Evolutionary conservation across 2,797 vertebrate genomes (phyloP).

Genomic region (Bovichtus diacanthus): DNA sequence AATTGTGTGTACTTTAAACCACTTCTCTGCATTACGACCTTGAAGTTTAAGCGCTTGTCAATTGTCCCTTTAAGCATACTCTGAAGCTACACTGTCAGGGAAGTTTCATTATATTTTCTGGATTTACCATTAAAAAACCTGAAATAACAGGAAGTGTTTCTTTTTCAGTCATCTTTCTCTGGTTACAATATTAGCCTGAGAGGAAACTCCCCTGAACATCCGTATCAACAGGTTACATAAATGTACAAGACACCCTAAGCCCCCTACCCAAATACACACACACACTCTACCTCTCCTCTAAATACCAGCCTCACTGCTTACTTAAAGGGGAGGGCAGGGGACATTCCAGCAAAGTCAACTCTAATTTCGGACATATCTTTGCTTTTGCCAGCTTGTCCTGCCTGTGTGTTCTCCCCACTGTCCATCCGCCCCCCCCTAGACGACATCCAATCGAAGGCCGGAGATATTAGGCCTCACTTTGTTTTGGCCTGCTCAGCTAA

Average conservation of each 20-base stretch:
- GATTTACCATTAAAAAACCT: background rate
- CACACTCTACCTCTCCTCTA: conserved; percentile 42
- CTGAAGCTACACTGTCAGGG: too few species aligned
- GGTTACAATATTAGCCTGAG: conserved; percentile 15
- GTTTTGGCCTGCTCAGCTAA: conserved; percentile 18
- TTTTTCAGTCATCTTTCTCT: conserved; percentile 5
- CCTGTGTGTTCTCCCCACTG: background rate
- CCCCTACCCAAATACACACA: conserved; percentile 2
- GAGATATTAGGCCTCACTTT: conserved; percentile 7
- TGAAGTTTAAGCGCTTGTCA: too few species aligned
- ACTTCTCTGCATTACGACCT: too few species aligned
- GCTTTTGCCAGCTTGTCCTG: conserved; percentile 48
- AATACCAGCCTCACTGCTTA: conserved; percentile 41
- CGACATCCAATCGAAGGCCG: conserved; percentile 3
- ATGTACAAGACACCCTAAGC: conserved; percentile 32
- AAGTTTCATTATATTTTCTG: too few species aligned
- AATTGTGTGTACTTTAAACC: conserved; percentile 2
- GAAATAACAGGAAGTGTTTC: background rate
- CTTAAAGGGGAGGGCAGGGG: conserved; percentile 49
- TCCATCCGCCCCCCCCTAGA: background rate
- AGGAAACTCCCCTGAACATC: conserved; percentile 17
- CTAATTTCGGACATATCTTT: conserved; percentile 75
- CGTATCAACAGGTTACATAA: conserved; percentile 24
- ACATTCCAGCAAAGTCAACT: conserved; percentile 71
- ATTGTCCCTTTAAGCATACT: too few species aligned